These are phyloP conservation scores for Nyctereutes procyonoides DNA, from an alignment of 2,113 vertebrate species.

Conservation along the genomic window DNA sequence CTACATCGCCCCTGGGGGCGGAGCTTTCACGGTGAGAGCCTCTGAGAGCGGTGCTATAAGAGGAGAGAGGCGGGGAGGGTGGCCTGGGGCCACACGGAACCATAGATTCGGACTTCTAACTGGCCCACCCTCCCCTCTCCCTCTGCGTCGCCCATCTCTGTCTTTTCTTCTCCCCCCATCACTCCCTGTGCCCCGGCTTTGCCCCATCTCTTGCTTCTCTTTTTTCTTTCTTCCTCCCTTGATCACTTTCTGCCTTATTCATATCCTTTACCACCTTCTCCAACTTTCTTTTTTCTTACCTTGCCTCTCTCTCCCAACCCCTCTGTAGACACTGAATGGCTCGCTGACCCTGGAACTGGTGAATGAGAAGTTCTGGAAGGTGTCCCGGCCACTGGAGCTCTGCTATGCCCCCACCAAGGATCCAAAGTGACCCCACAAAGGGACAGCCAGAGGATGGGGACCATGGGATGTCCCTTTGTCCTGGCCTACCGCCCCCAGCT, in stretches of 20 bases:
- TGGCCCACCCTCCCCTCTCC: too few relatives aligned
- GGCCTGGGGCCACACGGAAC: neutral
- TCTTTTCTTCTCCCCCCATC: neutral
- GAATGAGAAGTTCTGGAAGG: conserved; percentile 95
- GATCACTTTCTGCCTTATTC: neutral
- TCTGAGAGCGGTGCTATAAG: neutral
- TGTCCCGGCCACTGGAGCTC: conserved; percentile 91
- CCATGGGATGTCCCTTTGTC: conserved; percentile 33
- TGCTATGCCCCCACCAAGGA: conserved; percentile 94
- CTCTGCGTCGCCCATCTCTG: neutral
- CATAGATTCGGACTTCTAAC: neutral
- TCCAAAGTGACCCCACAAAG: conserved; percentile 83
- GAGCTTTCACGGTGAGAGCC: conserved; percentile 91
- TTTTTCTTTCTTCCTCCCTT: neutral
- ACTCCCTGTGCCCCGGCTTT: neutral
- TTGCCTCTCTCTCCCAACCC: neutral
- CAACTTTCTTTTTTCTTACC: neutral
- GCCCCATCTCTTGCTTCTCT: neutral
- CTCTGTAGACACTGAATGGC: conserved; percentile 91
- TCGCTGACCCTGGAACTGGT: conserved; percentile 94
- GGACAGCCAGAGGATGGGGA: conserved; percentile 50
- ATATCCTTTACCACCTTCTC: neutral
- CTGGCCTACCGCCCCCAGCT: conserved; percentile 50
- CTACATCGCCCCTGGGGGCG: conserved; percentile 91
- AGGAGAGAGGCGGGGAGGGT: neutral